Percentiles rank a stretch among this genome's conserved stretches.
Evolutionary conservation across 2,888 invertebrate genomes (phyloP).

Genomic region (Conchocele bisecta): DNA sequence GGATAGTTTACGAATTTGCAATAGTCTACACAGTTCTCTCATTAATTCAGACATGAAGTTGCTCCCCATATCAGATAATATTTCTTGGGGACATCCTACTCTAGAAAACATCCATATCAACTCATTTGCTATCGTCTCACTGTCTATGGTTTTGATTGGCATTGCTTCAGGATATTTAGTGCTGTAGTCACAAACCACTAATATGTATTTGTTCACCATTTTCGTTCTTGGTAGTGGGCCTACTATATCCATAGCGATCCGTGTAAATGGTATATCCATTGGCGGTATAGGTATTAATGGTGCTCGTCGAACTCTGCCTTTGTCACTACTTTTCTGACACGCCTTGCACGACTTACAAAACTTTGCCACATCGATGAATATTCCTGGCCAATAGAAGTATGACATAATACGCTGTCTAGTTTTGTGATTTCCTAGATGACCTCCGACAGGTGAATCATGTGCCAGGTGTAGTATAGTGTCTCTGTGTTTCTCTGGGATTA

Average conservation of each 20-base stretch:
- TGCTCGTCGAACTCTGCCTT: not conserved
- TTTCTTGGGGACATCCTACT: not conserved
- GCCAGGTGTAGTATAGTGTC: not conserved
- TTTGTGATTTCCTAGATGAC: conserved; percentile 1
- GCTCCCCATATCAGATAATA: conserved; percentile 3
- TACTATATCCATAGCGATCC: conserved; percentile 8
- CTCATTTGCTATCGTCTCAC: conserved; percentile 1
- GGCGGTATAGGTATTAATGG: conserved; percentile 6
- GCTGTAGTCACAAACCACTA: conserved; percentile 7
- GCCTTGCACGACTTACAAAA: not conserved
- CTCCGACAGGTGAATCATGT: not conserved
- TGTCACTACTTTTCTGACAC: conserved; percentile 5
- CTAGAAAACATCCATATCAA: conserved; percentile 7
- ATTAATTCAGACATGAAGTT: conserved; percentile 12
- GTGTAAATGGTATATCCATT: conserved; percentile 3
- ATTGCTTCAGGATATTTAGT: conserved; percentile 12
- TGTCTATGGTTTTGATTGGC: not conserved
- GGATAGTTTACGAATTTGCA: not conserved
- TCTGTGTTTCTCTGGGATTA: not conserved
- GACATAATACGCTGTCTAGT: conserved; percentile 1
- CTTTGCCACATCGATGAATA: conserved; percentile 1
- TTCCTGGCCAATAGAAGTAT: conserved; percentile 6
- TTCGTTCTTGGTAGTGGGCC: not conserved
- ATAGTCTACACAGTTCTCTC: conserved; percentile 3
- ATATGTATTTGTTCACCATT: conserved; percentile 4